Conservation (phyloP, 2,797 vertebrate genomes). For the Peromyscus attwateri region DNA sequence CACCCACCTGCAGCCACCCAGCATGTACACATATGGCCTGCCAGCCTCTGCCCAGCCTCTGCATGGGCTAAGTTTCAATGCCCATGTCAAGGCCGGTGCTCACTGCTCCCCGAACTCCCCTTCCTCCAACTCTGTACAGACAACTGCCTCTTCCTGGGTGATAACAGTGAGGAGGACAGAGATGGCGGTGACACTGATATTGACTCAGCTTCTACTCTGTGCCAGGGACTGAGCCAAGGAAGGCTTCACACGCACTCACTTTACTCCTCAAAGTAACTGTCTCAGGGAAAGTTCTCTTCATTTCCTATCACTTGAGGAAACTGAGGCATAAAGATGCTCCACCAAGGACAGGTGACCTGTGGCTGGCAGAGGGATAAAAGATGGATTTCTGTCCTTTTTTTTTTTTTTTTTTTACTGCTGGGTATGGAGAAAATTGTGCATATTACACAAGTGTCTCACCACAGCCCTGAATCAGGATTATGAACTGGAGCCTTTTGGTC, state of each 20-base stretch:
- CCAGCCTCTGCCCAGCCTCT: neutral
- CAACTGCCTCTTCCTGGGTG: neutral
- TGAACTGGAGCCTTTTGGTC: neutral
- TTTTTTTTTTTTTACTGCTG: neutral
- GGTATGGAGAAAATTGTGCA: neutral
- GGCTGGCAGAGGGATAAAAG: neutral
- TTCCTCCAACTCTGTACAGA: neutral
- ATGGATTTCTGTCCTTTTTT: too few relatives aligned
- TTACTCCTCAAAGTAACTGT: neutral
- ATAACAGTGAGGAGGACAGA: neutral
- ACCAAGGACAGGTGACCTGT: neutral
- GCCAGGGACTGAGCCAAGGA: neutral
- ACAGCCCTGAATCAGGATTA: neutral
- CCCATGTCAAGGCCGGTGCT: neutral
- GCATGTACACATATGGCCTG: neutral
- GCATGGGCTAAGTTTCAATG: too few relatives aligned
- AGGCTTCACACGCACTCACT: accelerated
- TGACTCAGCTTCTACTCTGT: neutral
- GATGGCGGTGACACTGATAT: accelerated
- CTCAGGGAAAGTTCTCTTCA: accelerated
- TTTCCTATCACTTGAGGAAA: neutral
- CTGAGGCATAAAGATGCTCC: neutral
- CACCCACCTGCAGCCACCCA: neutral
- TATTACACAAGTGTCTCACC: neutral
- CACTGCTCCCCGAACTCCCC: neutral